Conservation (phyloP, 2,888 invertebrate genomes). For the Drosophila paramelanica region DNA sequence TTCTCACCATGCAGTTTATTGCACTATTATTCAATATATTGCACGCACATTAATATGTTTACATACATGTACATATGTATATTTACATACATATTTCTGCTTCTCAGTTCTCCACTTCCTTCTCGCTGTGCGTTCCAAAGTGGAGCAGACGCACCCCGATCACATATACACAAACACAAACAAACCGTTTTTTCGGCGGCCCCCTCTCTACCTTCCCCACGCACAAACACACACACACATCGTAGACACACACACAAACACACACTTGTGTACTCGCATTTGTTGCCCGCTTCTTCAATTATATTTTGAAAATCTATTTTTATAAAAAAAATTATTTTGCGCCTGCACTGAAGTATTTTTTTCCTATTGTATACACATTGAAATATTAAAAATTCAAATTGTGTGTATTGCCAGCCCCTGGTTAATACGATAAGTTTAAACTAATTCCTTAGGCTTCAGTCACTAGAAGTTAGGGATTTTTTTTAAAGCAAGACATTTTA, state of each 20-base stretch:
- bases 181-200: constrained; percentile 38
- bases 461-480: neutral
- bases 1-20: constrained; percentile 36
- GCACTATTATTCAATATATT: constrained; percentile 48
- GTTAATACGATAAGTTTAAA: neutral
- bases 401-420: neutral
- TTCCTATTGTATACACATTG: constrained; percentile 18
- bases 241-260: constrained; percentile 4
- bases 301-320: constrained; percentile 65
- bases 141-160: constrained; percentile 50
- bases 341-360: constrained; percentile 51
- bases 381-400: constrained; percentile 1
- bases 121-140: constrained; percentile 35
- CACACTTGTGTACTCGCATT: constrained; percentile 38
- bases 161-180: constrained; percentile 27
- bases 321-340: constrained; percentile 55
- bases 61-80: constrained; percentile 8
- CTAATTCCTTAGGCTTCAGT: neutral
- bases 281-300: constrained; percentile 57
- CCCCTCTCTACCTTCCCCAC: constrained; percentile 20
- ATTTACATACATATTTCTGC: constrained; percentile 26
- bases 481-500: neutral
- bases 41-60: constrained; percentile 31
- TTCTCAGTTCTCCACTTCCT: constrained; percentile 14
- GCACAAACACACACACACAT: constrained; percentile 7